A percentile compares a stretch with the other conserved stretches of the same genome.
phyloP scores from a whole-genome alignment of 2,113 vertebrate genomes.

The Tauraco erythrolophus region DNA sequence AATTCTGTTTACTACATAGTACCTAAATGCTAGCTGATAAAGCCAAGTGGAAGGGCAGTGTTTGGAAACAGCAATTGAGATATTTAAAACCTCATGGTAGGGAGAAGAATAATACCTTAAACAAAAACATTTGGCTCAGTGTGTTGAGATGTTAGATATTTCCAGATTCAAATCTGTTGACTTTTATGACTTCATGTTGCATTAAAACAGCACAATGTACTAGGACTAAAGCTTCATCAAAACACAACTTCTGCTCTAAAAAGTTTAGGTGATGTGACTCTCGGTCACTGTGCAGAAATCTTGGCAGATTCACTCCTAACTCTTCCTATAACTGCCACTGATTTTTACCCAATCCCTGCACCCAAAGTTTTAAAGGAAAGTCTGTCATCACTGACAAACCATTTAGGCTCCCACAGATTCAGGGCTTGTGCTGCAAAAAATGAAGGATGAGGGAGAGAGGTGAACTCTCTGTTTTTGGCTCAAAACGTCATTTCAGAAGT shows the following conservation, averaged over 20 bases:
- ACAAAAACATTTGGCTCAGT: background rate
- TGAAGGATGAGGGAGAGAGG: background rate
- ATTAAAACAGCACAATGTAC: background rate
- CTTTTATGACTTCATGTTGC: background rate
- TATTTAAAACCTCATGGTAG: background rate
- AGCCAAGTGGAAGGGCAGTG: background rate
- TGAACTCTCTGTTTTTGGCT: background rate
- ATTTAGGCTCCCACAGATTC: background rate
- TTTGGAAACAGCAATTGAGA: background rate
- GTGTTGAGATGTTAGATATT: background rate
- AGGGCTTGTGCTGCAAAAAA: background rate
- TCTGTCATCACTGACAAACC: background rate
- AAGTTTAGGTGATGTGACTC: background rate
- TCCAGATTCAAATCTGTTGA: background rate
- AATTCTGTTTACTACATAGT: constrained; percentile 13
- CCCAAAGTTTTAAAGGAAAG: background rate
- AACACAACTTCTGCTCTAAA: background rate
- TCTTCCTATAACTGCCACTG: background rate
- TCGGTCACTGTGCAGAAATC: background rate
- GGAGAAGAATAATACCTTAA: background rate
- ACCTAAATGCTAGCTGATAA: constrained; percentile 1
- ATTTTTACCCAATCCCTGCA: background rate
- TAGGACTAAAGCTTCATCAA: background rate
- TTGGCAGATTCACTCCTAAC: background rate
- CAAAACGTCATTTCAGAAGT: background rate